phyloP scores from a whole-genome alignment of 1,140 invertebrate species.

The Trichonephila clavipes region DNA sequence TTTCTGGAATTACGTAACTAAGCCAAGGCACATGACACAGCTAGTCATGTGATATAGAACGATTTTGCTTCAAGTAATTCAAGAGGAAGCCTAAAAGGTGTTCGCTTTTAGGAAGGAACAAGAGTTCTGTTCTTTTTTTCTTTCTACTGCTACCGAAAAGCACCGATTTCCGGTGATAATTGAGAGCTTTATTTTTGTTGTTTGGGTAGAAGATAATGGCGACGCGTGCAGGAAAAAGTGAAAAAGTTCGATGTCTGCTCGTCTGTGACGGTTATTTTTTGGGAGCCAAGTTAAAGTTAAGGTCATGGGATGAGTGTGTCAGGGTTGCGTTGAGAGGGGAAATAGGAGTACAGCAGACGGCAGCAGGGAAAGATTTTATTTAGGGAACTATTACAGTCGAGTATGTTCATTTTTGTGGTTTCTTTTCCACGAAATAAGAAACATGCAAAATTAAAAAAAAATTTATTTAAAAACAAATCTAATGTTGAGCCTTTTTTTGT shows the following conservation, averaged over 20 bases:
- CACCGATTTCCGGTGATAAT: conserved; percentile 16
- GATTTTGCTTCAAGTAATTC: neutral
- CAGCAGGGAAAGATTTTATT: neutral
- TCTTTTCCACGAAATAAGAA: neutral
- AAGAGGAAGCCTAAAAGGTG: conserved; percentile 13
- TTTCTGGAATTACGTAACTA: conserved; percentile 33
- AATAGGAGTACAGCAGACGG: neutral
- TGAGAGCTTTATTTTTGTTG: neutral
- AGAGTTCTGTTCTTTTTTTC: neutral
- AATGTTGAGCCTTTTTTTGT: no score
- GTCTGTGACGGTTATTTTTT: neutral
- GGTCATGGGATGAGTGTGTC: conserved; percentile 1
- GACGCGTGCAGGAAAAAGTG: neutral
- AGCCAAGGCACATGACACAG: conserved; percentile 44
- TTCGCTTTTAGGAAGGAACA: neutral
- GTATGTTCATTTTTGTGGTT: neutral
- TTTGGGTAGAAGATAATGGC: neutral
- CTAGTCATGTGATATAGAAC: conserved; percentile 52
- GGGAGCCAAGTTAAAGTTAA: neutral
- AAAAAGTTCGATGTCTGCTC: conserved; percentile 8
- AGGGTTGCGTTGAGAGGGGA: neutral
- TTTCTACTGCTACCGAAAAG: conserved; percentile 2
- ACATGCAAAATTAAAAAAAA: neutral
- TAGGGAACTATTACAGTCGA: neutral
- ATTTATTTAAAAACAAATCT: no score